These are phyloP conservation scores for Lathronympha strigana DNA, from an alignment of 2,888 invertebrate genomes.

Conservation along the genomic window DNA sequence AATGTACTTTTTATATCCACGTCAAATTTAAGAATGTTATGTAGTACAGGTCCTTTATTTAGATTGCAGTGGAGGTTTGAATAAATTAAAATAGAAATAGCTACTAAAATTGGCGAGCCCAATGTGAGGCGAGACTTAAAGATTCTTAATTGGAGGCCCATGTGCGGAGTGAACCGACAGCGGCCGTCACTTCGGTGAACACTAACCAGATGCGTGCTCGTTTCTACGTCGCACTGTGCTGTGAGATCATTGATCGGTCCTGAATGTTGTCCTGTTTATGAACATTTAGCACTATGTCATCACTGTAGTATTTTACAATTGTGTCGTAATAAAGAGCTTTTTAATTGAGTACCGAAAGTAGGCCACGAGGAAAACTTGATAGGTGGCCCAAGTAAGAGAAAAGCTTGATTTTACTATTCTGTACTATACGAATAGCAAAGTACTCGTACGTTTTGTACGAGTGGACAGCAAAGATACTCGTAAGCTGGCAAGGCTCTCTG, in stretches of 20 bases:
- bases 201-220: constrained; percentile 63
- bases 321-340: no score
- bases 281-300: neutral
- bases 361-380: no score
- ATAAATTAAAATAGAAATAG: neutral
- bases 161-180: constrained; percentile 64
- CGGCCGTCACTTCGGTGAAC: constrained; percentile 60
- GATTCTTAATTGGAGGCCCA: constrained; percentile 65
- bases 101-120: constrained; percentile 49
- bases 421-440: no score
- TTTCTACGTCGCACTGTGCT: constrained; percentile 29
- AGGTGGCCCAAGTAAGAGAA: no score
- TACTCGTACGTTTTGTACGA: no score
- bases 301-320: neutral
- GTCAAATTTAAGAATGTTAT: neutral
- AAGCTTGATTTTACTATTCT: no score
- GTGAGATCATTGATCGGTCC: constrained; percentile 26
- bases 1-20: neutral
- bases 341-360: no score
- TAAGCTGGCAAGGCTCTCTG: no score
- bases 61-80: no score
- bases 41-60: no score
- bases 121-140: constrained; percentile 67
- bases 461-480: no score
- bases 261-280: constrained; percentile 2